Percentiles rank a stretch among this genome's conserved stretches.
Conservation (phyloP, 2,113 vertebrate genomes). For the Carassius gibelio region DNA sequence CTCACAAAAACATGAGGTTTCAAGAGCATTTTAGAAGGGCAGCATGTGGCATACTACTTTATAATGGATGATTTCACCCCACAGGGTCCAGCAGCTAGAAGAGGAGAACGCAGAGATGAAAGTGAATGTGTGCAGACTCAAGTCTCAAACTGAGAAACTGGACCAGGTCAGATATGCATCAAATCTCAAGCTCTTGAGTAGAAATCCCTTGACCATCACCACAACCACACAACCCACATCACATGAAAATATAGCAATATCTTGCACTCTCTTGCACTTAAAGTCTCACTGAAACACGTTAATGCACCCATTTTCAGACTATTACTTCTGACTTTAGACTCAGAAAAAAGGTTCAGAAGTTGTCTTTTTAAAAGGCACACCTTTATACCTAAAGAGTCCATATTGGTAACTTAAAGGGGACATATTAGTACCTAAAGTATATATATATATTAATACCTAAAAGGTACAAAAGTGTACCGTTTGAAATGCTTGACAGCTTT, state of each 20-base stretch:
- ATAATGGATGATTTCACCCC: constrained; percentile 2
- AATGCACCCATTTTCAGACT: constrained; percentile 15
- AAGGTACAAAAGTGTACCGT: no score
- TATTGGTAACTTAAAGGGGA: no score
- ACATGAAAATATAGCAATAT: background rate
- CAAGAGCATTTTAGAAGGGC: background rate
- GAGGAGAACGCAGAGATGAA: constrained; percentile 49
- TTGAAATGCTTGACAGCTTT: no score
- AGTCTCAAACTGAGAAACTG: constrained; percentile 59
- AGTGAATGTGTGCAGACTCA: constrained; percentile 58
- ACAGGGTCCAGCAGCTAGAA: constrained; percentile 49
- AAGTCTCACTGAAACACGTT: background rate
- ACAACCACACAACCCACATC: background rate
- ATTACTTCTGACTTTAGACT: background rate
- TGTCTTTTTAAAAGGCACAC: no score
- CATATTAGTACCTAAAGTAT: no score
- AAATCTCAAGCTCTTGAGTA: background rate
- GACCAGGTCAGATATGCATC: constrained; percentile 47
- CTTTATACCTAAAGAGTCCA: no score
- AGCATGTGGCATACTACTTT: background rate
- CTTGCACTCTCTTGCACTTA: background rate
- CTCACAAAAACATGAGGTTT: background rate
- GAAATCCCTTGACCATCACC: background rate
- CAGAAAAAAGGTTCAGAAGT: no score
- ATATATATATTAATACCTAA: no score